Conservation (phyloP, 2,888 invertebrate species). For the Mactromeris polynyma region DNA sequence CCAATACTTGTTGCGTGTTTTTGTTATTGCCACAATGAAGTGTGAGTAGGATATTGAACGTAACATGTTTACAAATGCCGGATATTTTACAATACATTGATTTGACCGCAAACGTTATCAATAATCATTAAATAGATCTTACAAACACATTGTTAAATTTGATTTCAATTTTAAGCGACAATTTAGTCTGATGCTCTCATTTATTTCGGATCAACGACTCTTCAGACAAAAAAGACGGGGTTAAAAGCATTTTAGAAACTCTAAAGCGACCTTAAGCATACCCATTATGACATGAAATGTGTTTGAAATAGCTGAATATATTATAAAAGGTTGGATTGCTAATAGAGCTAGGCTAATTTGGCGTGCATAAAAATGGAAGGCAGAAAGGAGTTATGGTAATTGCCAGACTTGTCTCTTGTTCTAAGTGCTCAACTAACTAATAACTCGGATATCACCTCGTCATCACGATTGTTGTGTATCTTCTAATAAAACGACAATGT, state of each 20-base stretch:
- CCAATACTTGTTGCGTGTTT: neutral
- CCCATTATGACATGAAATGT: neutral
- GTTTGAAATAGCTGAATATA: neutral
- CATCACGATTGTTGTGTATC: no score
- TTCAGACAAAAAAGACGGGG: neutral
- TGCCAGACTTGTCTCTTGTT: no score
- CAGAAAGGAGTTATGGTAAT: no score
- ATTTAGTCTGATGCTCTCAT: neutral
- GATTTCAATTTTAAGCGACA: neutral
- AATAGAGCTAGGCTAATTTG: neutral
- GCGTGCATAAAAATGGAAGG: neutral
- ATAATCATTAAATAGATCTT: neutral
- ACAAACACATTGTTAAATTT: neutral
- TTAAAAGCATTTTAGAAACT: neutral
- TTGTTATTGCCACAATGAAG: neutral
- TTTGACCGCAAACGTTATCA: neutral
- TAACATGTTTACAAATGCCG: neutral
- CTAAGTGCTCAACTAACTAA: no score
- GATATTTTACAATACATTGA: neutral
- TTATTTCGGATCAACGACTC: neutral
- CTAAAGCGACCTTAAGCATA: neutral
- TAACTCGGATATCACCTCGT: no score
- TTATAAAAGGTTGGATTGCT: neutral
- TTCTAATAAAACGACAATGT: no score
- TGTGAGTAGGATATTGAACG: neutral